Percentiles rank a stretch among this genome's conserved stretches.
Evolutionary conservation across 2,888 invertebrate genomes (phyloP).

Genomic region (Papilio elwesi): DNA sequence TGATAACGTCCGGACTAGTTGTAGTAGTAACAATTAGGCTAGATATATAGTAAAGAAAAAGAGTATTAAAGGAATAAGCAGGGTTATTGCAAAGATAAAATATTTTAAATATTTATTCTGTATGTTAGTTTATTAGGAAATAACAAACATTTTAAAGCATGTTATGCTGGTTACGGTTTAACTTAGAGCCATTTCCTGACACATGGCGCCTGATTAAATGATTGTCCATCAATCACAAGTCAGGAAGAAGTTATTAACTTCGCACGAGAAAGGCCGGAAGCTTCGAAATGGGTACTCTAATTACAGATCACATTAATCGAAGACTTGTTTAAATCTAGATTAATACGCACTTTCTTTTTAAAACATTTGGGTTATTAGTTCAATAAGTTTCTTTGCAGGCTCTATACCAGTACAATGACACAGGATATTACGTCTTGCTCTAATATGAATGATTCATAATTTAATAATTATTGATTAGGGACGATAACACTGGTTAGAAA

Average conservation of each 20-base stretch:
- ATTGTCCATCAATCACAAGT: slow-evolving; percentile 4
- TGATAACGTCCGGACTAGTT: too few relatives aligned
- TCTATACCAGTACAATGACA: not conserved
- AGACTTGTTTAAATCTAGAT: slow-evolving; percentile 33
- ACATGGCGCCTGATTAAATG: slow-evolving; percentile 5
- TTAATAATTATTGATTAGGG: not conserved
- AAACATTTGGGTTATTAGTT: slow-evolving; percentile 31
- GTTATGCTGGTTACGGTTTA: not conserved
- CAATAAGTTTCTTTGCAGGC: slow-evolving; percentile 12
- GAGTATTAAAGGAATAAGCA: too few relatives aligned
- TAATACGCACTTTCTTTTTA: slow-evolving; percentile 32
- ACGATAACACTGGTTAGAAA: not conserved
- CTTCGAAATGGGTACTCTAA: slow-evolving; percentile 11
- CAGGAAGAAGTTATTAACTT: slow-evolving; percentile 14
- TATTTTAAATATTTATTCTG: too few relatives aligned
- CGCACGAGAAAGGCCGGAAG: slow-evolving; percentile 37
- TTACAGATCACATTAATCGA: slow-evolving; percentile 25
- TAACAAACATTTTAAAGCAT: too few relatives aligned
- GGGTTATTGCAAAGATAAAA: too few relatives aligned
- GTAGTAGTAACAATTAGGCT: too few relatives aligned
- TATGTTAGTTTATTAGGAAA: too few relatives aligned
- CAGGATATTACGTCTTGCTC: not conserved
- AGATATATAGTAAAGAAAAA: too few relatives aligned
- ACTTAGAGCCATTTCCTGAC: not conserved
- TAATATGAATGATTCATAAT: not conserved